phyloP scores from a whole-genome alignment of 2,113 vertebrate genomes.

The Otocyon megalotis region DNA sequence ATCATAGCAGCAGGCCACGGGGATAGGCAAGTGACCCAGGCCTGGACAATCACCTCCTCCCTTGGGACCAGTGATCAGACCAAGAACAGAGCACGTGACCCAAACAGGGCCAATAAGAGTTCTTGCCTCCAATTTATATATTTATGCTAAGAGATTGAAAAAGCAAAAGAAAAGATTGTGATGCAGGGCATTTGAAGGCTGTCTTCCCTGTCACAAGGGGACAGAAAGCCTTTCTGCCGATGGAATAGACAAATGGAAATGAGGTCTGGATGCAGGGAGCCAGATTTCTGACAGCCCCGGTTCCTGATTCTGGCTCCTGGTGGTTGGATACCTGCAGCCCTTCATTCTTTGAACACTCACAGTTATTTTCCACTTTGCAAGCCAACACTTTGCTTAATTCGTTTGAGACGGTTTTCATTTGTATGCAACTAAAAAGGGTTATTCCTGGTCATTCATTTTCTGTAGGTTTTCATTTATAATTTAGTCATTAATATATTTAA shows the following conservation, averaged over 20 bases:
- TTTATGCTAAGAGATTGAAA: not conserved
- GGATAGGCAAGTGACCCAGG: not conserved
- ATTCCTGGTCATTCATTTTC: not conserved
- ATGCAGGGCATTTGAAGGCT: not conserved
- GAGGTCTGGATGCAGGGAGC: not conserved
- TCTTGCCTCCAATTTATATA: not conserved
- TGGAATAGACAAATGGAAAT: not conserved
- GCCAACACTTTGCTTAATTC: not conserved
- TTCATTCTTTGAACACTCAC: not conserved
- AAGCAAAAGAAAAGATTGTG: not conserved
- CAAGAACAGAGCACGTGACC: not conserved
- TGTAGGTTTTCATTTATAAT: slow-evolving; percentile 44
- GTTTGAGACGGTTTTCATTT: slow-evolving; percentile 26
- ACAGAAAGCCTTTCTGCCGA: not conserved
- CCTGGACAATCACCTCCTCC: not conserved
- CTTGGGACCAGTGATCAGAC: not conserved
- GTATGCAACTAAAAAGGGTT: not conserved
- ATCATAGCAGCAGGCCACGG: not conserved
- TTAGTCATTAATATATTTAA: slow-evolving; percentile 17
- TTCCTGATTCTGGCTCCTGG: not conserved
- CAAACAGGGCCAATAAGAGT: not conserved
- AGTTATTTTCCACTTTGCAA: not conserved
- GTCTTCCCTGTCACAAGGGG: not conserved
- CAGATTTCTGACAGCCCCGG: not conserved
- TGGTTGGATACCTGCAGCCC: not conserved